These are phyloP conservation scores for Ophiothrix spiculata DNA, from an alignment of 35 echinoderm and acorn worm species.

Conservation along the genomic window DNA sequence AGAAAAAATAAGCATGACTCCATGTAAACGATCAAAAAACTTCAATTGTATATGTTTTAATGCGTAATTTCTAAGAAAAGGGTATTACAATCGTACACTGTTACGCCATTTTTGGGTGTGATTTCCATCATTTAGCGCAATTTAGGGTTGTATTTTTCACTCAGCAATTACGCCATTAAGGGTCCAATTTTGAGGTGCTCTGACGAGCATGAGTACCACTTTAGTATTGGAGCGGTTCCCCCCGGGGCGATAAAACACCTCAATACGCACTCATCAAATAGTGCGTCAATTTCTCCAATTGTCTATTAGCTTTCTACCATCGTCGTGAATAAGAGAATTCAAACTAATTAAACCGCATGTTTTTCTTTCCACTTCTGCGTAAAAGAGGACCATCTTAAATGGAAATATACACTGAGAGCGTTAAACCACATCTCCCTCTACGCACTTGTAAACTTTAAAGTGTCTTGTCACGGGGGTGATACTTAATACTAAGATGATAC, in stretches of 20 bases:
- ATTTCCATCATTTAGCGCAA: too few relatives aligned
- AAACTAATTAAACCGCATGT: neutral
- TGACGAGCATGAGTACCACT: too few relatives aligned
- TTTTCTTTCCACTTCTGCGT: constrained; percentile 15
- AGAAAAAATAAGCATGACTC: too few relatives aligned
- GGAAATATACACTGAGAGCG: constrained; percentile 9
- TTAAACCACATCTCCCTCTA: neutral
- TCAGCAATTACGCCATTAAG: too few relatives aligned
- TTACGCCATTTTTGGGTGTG: neutral
- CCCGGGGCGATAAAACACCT: neutral
- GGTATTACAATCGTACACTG: neutral
- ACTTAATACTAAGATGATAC: too few relatives aligned
- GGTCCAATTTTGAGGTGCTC: too few relatives aligned
- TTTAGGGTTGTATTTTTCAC: too few relatives aligned
- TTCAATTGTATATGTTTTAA: too few relatives aligned
- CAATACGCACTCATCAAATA: neutral
- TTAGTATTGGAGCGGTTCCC: too few relatives aligned
- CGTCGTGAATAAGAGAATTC: neutral
- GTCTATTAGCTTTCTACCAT: neutral
- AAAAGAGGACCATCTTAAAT: neutral
- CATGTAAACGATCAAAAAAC: too few relatives aligned
- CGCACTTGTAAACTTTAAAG: neutral
- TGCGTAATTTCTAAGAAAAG: too few relatives aligned
- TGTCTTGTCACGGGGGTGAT: neutral
- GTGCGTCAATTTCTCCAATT: constrained; percentile 4